Evolutionary conservation across 2,888 invertebrate genomes (phyloP).

Genomic region (Xestia sexstrigata): DNA sequence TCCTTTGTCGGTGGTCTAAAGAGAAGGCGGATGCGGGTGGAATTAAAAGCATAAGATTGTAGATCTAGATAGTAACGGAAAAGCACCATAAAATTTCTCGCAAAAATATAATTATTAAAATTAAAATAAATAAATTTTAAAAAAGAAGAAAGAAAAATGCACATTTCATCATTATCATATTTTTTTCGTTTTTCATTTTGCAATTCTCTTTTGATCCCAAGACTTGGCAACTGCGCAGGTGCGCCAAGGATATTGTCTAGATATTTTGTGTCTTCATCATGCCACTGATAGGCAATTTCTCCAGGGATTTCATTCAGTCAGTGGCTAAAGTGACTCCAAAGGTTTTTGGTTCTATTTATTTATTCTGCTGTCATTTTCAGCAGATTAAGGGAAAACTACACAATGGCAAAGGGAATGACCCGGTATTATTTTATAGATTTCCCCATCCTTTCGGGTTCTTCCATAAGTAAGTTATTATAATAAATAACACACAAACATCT

Average conservation of each 20-base stretch:
- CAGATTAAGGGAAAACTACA: not conserved
- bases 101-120: too few relatives aligned
- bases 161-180: too few relatives aligned
- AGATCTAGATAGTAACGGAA: too few relatives aligned
- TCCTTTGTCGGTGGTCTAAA: slow-evolving; percentile 66
- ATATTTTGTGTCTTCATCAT: too few relatives aligned
- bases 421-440: not conserved
- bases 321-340: not conserved
- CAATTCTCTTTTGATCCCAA: not conserved
- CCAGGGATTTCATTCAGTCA: too few relatives aligned
- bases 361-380: not conserved
- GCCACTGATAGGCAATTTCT: not conserved
- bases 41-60: not conserved
- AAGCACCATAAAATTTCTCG: too few relatives aligned
- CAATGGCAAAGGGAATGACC: not conserved
- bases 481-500: not conserved
- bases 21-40: not conserved
- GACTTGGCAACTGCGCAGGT: not conserved
- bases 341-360: not conserved
- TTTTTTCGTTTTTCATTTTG: too few relatives aligned
- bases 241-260: not conserved
- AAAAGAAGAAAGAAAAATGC: too few relatives aligned
- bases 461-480: not conserved
- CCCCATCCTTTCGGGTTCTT: not conserved
- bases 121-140: too few relatives aligned